A percentile compares a stretch with the other conserved stretches of the same genome.
These are phyloP conservation scores for Lagodon rhomboides DNA, from an alignment of 2,797 vertebrate species.

Conservation along the genomic window DNA sequence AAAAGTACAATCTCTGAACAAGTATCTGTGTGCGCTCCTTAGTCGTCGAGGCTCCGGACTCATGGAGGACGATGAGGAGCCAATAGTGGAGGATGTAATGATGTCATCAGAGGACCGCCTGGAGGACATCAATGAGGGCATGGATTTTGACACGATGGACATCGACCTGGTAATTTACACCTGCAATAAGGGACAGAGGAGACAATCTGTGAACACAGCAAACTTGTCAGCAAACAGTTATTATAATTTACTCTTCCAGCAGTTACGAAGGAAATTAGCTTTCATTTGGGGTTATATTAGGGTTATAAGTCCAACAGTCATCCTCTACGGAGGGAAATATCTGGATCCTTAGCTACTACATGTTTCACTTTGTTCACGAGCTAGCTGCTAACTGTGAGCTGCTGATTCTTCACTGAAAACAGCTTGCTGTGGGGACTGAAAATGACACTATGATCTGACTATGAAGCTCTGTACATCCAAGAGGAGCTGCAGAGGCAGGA, in stretches of 20 bases:
- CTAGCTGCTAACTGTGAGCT: too few relatives aligned
- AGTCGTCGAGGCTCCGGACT: slow-evolving; percentile 95
- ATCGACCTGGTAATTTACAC: slow-evolving; percentile 92
- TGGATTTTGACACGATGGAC: slow-evolving; percentile 99
- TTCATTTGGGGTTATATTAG: neutral
- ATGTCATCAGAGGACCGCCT: slow-evolving; percentile 98
- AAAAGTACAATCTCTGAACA: slow-evolving; percentile 7
- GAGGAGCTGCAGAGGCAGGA: too few relatives aligned
- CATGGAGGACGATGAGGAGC: slow-evolving; percentile 98
- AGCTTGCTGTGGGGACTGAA: too few relatives aligned
- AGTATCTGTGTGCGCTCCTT: slow-evolving; percentile 38
- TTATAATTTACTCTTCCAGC: slow-evolving; percentile 3
- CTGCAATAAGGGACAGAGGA: neutral
- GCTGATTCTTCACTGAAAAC: too few relatives aligned
- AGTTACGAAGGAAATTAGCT: too few relatives aligned
- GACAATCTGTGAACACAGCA: neutral
- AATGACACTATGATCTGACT: too few relatives aligned
- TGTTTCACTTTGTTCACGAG: too few relatives aligned
- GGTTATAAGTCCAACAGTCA: too few relatives aligned
- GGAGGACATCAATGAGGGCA: slow-evolving; percentile 97
- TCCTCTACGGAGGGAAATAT: too few relatives aligned
- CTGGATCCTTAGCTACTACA: too few relatives aligned
- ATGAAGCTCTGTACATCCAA: too few relatives aligned
- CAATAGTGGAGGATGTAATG: slow-evolving; percentile 99
- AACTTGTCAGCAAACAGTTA: neutral